A percentile compares a stretch with the other conserved stretches of the same genome.
Conservation (phyloP, 2,113 vertebrate species). For the Oplegnathus fasciatus region DNA sequence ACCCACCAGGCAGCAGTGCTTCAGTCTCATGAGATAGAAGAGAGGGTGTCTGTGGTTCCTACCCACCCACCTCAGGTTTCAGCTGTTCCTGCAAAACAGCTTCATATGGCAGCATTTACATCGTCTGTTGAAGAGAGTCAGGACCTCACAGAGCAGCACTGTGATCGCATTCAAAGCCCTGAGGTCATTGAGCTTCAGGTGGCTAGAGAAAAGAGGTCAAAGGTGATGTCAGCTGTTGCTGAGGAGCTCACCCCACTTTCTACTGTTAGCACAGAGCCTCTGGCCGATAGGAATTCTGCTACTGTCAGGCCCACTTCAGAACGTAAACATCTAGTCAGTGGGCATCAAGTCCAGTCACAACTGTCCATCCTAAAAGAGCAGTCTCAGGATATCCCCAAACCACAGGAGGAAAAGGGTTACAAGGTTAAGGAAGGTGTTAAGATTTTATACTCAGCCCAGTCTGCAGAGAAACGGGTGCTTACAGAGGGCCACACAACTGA, state of each 20-base stretch:
- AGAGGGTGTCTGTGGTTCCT: constrained; percentile 74
- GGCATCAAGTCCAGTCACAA: constrained; percentile 81
- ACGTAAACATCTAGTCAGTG: constrained; percentile 80
- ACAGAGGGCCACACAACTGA: constrained; percentile 79
- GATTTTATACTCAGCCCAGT: constrained; percentile 84
- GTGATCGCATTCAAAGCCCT: constrained; percentile 82
- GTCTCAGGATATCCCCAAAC: constrained; percentile 72
- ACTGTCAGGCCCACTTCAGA: constrained; percentile 71
- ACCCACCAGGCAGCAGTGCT: constrained; percentile 85
- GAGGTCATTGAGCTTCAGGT: constrained; percentile 76
- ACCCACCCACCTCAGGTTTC: constrained; percentile 67
- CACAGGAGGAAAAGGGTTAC: constrained; percentile 80
- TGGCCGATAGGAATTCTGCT: constrained; percentile 63
- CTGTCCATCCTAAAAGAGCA: constrained; percentile 84
- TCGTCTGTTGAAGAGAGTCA: constrained; percentile 84
- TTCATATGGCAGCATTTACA: constrained; percentile 81
- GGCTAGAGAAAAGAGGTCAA: constrained; percentile 70
- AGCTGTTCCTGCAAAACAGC: constrained; percentile 77
- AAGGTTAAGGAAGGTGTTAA: constrained; percentile 84
- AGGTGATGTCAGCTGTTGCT: constrained; percentile 80
- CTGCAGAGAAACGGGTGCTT: constrained; percentile 78
- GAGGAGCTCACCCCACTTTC: constrained; percentile 82
- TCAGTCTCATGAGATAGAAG: constrained; percentile 82
- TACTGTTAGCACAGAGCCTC: constrained; percentile 73
- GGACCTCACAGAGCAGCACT: constrained; percentile 86